Base-by-base conservation (phyloP, 2,888 invertebrate genomes). In the Epinotia brunnichana region DNA sequence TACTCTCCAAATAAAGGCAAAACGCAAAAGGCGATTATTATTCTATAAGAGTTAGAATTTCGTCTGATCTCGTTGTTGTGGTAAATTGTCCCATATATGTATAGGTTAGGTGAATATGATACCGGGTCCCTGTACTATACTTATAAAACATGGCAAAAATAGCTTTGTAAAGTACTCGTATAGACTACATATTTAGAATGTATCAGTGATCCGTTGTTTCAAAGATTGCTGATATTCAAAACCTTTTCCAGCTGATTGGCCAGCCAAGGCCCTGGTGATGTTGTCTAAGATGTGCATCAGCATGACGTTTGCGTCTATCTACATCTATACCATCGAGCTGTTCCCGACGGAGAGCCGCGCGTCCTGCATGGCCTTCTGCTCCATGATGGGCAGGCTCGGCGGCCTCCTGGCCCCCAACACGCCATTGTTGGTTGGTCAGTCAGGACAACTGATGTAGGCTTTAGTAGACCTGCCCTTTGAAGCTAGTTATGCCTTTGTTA, bases 301-400 rank as follows among this genome's bases (percentile, higher is more conserved):
- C 59, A 91, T 94, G 82, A 92, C 94, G 13, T 95, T 95, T 81
- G 89, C 93, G 1, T 90, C 94, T 13, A 85, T 94, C 76, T 95
- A 95, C 83, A 92, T 95, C 76, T 94, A 95, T 81, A 95, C 95
- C 1, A 91, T 95, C 66, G 95, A 95, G 89, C 89, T 95, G 84
- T 95, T 95, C 83, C 95, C 95, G 0, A 95, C 95, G 17, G 85
- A 87, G 41, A 86, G 94, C 69, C 87, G 95, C 48, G 94, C 95
- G 79, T 90, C 94, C 9, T 84, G 94, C 74, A 90, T 95, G 85
- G 94, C 94, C 7, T 81, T 88, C 51, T 95, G 95, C 83, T 95
- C 95, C 41, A 95, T 94, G 90, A 86, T 94, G 69, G 95, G 95
- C 21, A 89, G 95, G 57, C 82, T 94, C 69, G 95, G 95, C n/a